These are phyloP conservation scores for Drosophila prolongata DNA, from an alignment of 2,888 invertebrate species.

Conservation along the genomic window DNA sequence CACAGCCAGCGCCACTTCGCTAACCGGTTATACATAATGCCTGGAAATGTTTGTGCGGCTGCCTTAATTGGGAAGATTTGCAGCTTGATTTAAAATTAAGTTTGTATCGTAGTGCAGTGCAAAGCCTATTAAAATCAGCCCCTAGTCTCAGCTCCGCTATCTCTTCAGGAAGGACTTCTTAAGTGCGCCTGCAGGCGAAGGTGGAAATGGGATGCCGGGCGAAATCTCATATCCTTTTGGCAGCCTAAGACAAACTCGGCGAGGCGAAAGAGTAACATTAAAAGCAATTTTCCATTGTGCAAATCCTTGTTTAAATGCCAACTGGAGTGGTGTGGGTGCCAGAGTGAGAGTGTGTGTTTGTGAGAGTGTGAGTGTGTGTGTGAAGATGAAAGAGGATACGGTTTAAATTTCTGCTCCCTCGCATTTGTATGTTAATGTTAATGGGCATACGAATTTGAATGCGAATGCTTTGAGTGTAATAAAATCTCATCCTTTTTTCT, in stretches of 20 bases:
- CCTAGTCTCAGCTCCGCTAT: neutral
- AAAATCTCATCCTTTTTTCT: conserved; percentile 61
- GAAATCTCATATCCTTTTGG: conserved; percentile 11
- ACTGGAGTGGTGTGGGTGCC: conserved; percentile 28
- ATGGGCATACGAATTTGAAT: conserved; percentile 64
- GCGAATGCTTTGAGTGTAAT: conserved; percentile 53
- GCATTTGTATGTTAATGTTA: conserved; percentile 72
- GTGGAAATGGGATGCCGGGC: neutral
- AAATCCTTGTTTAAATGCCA: conserved; percentile 73
- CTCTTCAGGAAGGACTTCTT: conserved; percentile 4
- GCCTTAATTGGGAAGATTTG: conserved; percentile 24
- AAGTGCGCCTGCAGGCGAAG: conserved; percentile 6
- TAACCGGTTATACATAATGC: neutral
- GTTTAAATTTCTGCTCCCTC: conserved; percentile 30
- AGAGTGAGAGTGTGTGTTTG: neutral
- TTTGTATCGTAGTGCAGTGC: conserved; percentile 3
- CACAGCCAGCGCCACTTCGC: conserved; percentile 2
- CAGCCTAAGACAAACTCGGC: conserved; percentile 57
- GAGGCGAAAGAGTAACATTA: conserved; percentile 67
- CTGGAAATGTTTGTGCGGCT: conserved; percentile 7
- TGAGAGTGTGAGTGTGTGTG: conserved; percentile 5
- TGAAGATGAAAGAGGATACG: conserved; percentile 47
- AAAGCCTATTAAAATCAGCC: conserved; percentile 19
- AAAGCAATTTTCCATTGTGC: conserved; percentile 72
- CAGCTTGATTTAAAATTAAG: conserved; percentile 14